Evolutionary conservation across 2,797 vertebrate genomes (phyloP).

Genomic region (Clarias laeviceps): DNA sequence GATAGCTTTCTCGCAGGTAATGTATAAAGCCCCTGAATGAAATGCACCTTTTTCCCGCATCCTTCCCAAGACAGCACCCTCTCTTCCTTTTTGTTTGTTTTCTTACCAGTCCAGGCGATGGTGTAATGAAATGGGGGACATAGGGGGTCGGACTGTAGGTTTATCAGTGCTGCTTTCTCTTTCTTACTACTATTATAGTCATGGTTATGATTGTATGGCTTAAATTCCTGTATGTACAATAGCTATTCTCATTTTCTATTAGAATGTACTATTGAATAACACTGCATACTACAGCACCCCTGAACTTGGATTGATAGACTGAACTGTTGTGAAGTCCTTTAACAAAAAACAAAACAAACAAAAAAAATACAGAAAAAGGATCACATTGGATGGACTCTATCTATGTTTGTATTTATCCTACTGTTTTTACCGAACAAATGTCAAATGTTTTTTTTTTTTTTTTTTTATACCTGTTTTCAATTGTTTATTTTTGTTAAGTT

Average conservation of each 20-base stretch:
- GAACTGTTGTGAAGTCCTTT: conserved; percentile 71
- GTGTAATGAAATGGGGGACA: conserved; percentile 63
- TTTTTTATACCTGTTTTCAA: conserved; percentile 66
- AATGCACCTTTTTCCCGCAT: conserved; percentile 55
- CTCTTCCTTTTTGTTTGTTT: conserved; percentile 66
- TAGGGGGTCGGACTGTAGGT: conserved; percentile 74
- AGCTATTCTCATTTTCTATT: conserved; percentile 80
- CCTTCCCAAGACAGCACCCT: conserved; percentile 67
- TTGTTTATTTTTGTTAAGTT: conserved; percentile 61
- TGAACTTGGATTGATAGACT: conserved; percentile 70
- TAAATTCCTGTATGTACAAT: conserved; percentile 72
- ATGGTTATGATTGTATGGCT: conserved; percentile 73
- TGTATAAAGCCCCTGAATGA: conserved; percentile 75
- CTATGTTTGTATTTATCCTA: conserved; percentile 82
- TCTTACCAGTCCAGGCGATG: conserved; percentile 68
- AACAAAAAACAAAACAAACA: conserved; percentile 55
- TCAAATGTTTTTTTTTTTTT: conserved; percentile 60
- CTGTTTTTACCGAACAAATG: conserved; percentile 82
- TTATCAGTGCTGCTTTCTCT: conserved; percentile 76
- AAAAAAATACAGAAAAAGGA: conserved; percentile 58
- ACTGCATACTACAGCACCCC: conserved; percentile 68
- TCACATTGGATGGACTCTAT: conserved; percentile 69
- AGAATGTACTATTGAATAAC: conserved; percentile 78
- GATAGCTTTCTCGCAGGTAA: conserved; percentile 86
- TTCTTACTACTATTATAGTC: conserved; percentile 70